phyloP scores from a whole-genome alignment of 2,113 vertebrate genomes.

The Fregetta grallaria region DNA sequence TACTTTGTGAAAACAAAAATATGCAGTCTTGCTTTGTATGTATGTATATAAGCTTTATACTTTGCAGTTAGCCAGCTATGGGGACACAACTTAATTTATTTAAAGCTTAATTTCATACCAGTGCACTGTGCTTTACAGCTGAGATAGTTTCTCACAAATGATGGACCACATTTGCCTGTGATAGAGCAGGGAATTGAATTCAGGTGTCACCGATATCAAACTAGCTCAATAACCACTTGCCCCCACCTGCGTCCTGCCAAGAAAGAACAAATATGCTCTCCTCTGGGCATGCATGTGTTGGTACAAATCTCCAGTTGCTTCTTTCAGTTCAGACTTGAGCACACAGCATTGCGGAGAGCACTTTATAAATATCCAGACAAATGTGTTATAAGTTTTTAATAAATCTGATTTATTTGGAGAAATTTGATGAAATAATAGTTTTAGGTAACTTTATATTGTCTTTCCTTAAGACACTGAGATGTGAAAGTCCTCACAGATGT shows the following conservation, averaged over 20 bases:
- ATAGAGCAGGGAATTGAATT: background rate
- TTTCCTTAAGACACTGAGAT: background rate
- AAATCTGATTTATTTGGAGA: background rate
- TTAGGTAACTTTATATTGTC: background rate
- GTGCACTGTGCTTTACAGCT: background rate
- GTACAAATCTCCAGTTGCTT: background rate
- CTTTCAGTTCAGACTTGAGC: background rate
- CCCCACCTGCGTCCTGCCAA: background rate
- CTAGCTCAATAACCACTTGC: background rate
- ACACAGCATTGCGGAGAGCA: background rate
- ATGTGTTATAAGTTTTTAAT: background rate
- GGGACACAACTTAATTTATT: background rate
- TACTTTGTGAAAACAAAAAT: background rate
- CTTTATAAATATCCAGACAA: background rate
- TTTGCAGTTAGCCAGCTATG: background rate
- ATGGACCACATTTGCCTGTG: background rate
- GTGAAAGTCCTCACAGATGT: background rate
- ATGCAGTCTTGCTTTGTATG: background rate
- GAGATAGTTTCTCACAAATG: background rate
- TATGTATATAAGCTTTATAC: background rate
- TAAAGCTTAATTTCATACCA: background rate
- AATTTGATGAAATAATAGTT: background rate
- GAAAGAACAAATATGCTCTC: background rate
- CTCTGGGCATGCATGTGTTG: background rate
- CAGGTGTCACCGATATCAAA: background rate